Base-by-base conservation (phyloP, 2,888 invertebrate species). In the Orthonychiurus folsomi region DNA sequence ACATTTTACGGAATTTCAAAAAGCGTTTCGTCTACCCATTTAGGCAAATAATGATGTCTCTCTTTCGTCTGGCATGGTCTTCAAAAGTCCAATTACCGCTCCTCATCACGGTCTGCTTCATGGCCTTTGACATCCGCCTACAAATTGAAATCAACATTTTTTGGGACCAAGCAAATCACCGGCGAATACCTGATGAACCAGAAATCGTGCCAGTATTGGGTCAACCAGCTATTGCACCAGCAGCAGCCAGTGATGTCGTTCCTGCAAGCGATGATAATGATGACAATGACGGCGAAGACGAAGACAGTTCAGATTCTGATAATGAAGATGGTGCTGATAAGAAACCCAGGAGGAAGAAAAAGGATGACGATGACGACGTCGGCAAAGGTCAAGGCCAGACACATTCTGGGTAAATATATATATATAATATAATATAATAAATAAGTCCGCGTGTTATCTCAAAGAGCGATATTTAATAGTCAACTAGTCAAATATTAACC, bases 1-100 rank as follows among this genome's bases (percentile, higher is more conserved):
- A n/a, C n/a, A n/a, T n/a, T n/a, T n/a, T n/a, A n/a, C n/a, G n/a
- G n/a, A n/a, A n/a, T n/a, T n/a, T n/a, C n/a, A n/a, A n/a, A n/a
- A n/a, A n/a, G n/a, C n/a, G n/a, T n/a, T n/a, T n/a, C n/a, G n/a
- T n/a, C n/a, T n/a, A n/a, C n/a, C n/a, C 25, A 26, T n/a, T n/a
- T 28, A 78, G 75, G 76, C 78, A 79, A 66, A 77, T 81, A 18
- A 78, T 87, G 65, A 75, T 86, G 60, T 87, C 87, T 75, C 80
- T 88, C 69, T 80, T 87, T 48, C 82, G 84, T 68, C 78, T 88
- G 69, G 87, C 86, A 1, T 88, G 86, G 86, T 82, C 84, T 67
- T 84, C 84, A 56, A 81, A 86, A 50, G 79, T 85, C 65, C 81
- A 85, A 57, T 78, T 88, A 57, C 87, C 88, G 0, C 78, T 85